Evolutionary conservation across 2,113 vertebrate genomes (phyloP), one percentile per base, ranked within the genome.

Genomic region (Heterotilapia buettikoferi): DNA sequence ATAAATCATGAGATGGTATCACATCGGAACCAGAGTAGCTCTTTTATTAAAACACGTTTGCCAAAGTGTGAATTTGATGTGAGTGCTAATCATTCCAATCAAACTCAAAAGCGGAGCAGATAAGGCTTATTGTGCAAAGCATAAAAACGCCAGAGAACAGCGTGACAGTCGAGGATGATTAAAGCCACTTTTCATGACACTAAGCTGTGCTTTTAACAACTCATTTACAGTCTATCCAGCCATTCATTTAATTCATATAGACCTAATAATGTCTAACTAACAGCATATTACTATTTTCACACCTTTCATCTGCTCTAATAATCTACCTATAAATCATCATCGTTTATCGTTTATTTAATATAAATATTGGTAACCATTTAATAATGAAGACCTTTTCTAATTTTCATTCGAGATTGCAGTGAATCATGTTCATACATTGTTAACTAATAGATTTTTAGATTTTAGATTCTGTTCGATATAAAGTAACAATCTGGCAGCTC

Each of bases 1-100:
- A 95, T 96, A 95, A 96, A 96, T 96, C 95, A 95, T 83, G 59
- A 93, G 94, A 96, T 96, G 18, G 24, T 93, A 96, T 96, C 95
- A 29, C 31, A 29, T 29, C 82, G 82, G 88, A 85, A 92, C 31
- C 80, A 83, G 54, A 93, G 93, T 90, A 66, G 76, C 57, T 76
- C 10, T 93, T 93, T 94, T 95, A 96, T 93, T 95, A 95, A 95
- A 95, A 93, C 88, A 92, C 83, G 31, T 85, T 90, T 79, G 84
- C 82, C 84, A 63, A 87, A 80, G 84, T 88, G 86, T 90, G 85
- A 86, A 84, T 92, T 90, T 90, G n/a, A 81, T 90, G 86, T 63
- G 73, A 81, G 43, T 87, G 66, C 59, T 91, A 94, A 93, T 94
- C 84, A 71, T 86, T 93, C 95, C 94, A 92, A 95, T 94, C 84